These are phyloP conservation scores for Nymphalis c-album DNA, from an alignment of 2,888 invertebrate genomes.

Conservation along the genomic window DNA sequence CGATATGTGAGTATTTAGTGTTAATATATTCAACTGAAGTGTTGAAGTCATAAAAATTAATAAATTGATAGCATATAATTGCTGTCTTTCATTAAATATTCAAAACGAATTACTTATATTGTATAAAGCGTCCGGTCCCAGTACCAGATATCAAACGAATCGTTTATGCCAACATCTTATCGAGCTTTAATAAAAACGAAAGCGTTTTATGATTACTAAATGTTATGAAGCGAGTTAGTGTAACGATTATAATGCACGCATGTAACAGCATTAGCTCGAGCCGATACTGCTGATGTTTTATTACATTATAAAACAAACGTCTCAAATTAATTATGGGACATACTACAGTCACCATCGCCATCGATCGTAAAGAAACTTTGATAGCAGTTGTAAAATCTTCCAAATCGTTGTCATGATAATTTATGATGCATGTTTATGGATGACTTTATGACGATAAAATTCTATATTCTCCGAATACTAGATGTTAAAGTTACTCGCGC, in stretches of 20 bases:
- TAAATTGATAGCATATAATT: constrained; percentile 41
- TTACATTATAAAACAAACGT: constrained; percentile 79
- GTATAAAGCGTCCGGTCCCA: constrained; percentile 18
- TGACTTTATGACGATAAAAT: constrained; percentile 67
- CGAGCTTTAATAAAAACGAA: constrained; percentile 52
- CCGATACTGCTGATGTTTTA: constrained; percentile 74
- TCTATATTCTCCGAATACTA: constrained; percentile 36
- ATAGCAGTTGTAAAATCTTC: constrained; percentile 79
- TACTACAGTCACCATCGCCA: constrained; percentile 71
- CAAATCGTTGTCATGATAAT: constrained; percentile 79
- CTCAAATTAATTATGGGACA: constrained; percentile 78
- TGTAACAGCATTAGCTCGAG: constrained; percentile 60
- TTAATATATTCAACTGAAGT: constrained; percentile 48
- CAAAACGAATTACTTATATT: constrained; percentile 18
- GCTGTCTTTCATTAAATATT: constrained; percentile 40
- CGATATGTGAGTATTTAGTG: constrained; percentile 29
- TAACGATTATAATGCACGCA: constrained; percentile 53
- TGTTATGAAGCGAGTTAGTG: constrained; percentile 55
- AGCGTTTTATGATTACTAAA: constrained; percentile 64
- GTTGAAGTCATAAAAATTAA: constrained; percentile 37
- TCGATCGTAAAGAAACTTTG: constrained; percentile 78
- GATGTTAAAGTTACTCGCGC: constrained; percentile 3
- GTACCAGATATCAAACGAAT: constrained; percentile 15
- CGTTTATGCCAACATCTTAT: constrained; percentile 26
- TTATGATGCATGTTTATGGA: constrained; percentile 80